Base-by-base conservation (phyloP, 2,113 vertebrate genomes). In the Mohoua ochrocephala region DNA sequence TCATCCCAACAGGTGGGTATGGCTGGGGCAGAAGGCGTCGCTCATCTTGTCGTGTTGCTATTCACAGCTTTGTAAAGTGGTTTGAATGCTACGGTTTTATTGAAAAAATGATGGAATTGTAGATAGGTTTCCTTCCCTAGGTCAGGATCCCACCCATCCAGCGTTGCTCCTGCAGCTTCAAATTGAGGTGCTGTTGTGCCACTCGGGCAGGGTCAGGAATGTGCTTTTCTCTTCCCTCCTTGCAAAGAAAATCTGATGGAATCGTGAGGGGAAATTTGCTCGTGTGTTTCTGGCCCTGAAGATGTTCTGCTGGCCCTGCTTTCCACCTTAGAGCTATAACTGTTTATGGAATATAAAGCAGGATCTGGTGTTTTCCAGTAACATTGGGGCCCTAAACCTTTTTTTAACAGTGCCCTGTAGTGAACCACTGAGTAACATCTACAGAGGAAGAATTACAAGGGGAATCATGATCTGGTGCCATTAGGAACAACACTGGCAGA, bases 121-220 rank as follows among this genome's bases (percentile, higher is more conserved):
- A 41, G 57, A 3, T 13, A 4, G n/a, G 8, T 50, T 61, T 90
- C 35, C 20, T 53, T 82, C 39, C 52, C 42, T 37, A 8, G 18
- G n/a, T 31, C 10, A 1, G 26, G 49, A 73, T 89, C 52, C 42
- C 37, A 61, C 47, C 39, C 7, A 1, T 21, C 31, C 70, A 64
- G 31, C 3, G 2, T 30, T 82, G 54, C 52, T 85, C 21, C 49
- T 1, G 1, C 39, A 47, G 74, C 53, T 10, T 20, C 0, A 0
- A 61, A 9, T 14, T 18, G 10, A 37, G 65, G 22, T 54, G 39
- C 31, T 28, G 1, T 0, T 54, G 52, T 81, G 56, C 64, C 82
- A 19, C 44, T 23, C 24, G 52, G 64, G 52, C 61, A 35, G 44
- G 70, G 56, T 59, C 69, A 68, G 78, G 57, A 82, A 53, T 26